Evolutionary conservation across 2,888 invertebrate genomes (phyloP), one percentile per base, ranked within the genome.

Genomic region (Cataglyphis cursor): DNA sequence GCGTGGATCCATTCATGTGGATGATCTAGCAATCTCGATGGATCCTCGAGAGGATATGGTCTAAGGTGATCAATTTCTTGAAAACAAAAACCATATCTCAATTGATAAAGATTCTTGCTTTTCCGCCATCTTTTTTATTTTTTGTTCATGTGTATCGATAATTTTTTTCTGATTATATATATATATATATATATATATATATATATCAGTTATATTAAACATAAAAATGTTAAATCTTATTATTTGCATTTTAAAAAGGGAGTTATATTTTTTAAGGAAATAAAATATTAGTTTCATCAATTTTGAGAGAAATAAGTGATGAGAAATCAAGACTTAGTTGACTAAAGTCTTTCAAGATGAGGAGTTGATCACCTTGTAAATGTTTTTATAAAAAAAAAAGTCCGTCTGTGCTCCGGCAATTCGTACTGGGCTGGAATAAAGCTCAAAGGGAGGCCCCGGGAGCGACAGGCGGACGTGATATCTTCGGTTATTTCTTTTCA

Each of bases 401-500:
- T 61, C 66, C 62, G 70, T 62, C 57, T 82, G 66, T 48, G 59
- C 54, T 57, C 64, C 64, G 51, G 74, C 28, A 48, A 54, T 44
- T 75, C 31, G 57, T 75, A 48, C 38, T 57, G 64, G 62, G 75
- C 81, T 28, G 62, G 35, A 66, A 83, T 38, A n/a, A 75, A 72
- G 73, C 51, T 65, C 76, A 62, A 54, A 61, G 83, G 82, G 87
- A 88, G 85, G 84, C 86, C 88, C 88, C 87, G 90, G 87, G 84
- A 90, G 93, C 92, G 89, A 89, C 90, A 92, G 92, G 91, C 91
- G 91, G 93, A 91, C 91, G 84, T 84, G 88, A 89, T 89, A 93
- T 92, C 92, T 93, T 93, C 92, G 92, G 92, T 94, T 94, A 93
- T 91, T 93, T 93, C 91, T 92, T 93, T 93, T 94, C 94, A 95